Conservation (phyloP, 2,797 vertebrate genomes). For the Oceanodroma leucorhoa region DNA sequence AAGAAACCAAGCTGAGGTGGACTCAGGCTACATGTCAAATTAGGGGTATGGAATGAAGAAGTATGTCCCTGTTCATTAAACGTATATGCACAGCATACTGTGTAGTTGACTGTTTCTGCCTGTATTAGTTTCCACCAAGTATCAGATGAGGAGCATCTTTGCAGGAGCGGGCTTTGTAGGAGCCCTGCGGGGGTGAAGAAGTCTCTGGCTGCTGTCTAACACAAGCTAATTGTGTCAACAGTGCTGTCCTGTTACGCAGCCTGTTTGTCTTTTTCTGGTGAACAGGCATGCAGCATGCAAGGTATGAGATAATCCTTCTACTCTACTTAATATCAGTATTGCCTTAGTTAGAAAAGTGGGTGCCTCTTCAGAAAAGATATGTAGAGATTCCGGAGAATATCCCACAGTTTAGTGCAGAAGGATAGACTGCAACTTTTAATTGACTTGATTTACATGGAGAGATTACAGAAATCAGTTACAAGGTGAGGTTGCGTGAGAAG, state of each 20-base stretch:
- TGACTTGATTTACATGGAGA: neutral
- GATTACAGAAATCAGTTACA: neutral
- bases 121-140: neutral
- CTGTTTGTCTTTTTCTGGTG: neutral
- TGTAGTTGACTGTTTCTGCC: neutral
- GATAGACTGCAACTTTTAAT: neutral
- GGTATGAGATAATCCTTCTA: neutral
- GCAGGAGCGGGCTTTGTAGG: neutral
- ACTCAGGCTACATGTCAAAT: neutral
- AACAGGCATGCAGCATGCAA: neutral
- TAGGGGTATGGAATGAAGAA: neutral
- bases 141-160: neutral
- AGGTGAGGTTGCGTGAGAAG: neutral
- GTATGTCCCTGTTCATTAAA: neutral
- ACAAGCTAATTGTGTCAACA: neutral
- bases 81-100: neutral
- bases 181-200: neutral
- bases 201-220: neutral
- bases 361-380: neutral
- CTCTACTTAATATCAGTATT: neutral
- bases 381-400: neutral
- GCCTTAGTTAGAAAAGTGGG: neutral
- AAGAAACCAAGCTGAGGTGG: neutral
- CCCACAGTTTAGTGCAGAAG: neutral
- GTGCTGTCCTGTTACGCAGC: neutral